Percentiles rank a stretch among this genome's conserved stretches.
These are phyloP conservation scores for Bradypus variegatus DNA, from an alignment of 2,797 vertebrate genomes.

Conservation along the genomic window DNA sequence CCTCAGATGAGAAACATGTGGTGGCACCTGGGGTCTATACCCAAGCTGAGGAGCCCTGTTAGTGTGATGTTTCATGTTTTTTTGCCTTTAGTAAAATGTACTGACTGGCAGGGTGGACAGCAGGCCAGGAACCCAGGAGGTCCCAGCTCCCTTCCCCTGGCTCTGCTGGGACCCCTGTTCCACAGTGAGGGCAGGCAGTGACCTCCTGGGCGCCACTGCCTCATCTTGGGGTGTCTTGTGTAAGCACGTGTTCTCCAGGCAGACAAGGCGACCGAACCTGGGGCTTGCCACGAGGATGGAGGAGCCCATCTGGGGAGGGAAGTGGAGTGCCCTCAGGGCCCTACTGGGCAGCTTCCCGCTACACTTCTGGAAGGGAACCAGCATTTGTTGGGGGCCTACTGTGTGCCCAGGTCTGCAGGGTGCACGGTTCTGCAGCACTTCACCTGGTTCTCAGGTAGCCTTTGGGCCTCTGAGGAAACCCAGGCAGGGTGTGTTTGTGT, in stretches of 20 bases:
- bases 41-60: neutral
- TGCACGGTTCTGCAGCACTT: neutral
- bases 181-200: neutral
- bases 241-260: neutral
- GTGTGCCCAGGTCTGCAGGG: neutral
- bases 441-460: neutral
- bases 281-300: neutral
- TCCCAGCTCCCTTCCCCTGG: neutral
- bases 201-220: too few species aligned
- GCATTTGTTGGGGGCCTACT: neutral
- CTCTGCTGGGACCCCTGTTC: neutral
- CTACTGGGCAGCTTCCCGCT: neutral
- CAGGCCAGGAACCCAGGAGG: neutral
- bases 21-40: neutral
- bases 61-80: neutral
- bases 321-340: neutral
- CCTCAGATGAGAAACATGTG: neutral
- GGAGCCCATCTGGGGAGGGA: neutral
- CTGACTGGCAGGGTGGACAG: neutral
- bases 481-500: neutral
- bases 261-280: neutral
- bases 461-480: too few species aligned
- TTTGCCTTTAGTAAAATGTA: neutral
- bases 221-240: neutral
- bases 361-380: neutral